Evolutionary conservation across 2,888 invertebrate genomes (phyloP).

Genomic region (Microchrysa polita): DNA sequence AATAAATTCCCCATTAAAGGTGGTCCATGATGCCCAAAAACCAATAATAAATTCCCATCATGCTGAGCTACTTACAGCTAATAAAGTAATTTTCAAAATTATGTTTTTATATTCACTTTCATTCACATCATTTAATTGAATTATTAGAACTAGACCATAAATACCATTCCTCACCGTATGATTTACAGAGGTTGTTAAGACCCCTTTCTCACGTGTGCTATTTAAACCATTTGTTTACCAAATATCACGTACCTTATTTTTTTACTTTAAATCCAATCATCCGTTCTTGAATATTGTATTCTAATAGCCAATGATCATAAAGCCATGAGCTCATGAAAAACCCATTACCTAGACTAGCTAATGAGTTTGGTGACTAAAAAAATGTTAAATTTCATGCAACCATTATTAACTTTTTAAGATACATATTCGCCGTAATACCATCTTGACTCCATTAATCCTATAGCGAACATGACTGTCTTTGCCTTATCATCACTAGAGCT

Average conservation of each 20-base stretch:
- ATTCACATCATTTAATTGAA: no score
- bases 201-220: background rate
- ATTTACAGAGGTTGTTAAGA: background rate
- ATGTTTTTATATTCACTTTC: no score
- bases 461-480: background rate
- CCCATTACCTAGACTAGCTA: constrained; percentile 9
- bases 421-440: background rate
- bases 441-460: background rate
- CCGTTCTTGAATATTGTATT: constrained; percentile 1
- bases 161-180: background rate
- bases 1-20: no score
- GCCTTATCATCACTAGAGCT: constrained; percentile 16
- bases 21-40: no score
- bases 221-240: background rate
- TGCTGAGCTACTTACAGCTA: no score
- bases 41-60: no score
- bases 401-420: no score
- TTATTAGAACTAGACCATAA: no score
- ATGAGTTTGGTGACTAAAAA: constrained; percentile 33
- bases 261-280: constrained; percentile 6
- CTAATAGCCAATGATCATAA: background rate
- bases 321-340: constrained; percentile 2
- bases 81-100: no score
- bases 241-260: background rate
- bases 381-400: background rate